A percentile compares a stretch with the other conserved stretches of the same genome.
Evolutionary conservation across 2,113 vertebrate species (phyloP).

Genomic region (Solenodon paradoxus): DNA sequence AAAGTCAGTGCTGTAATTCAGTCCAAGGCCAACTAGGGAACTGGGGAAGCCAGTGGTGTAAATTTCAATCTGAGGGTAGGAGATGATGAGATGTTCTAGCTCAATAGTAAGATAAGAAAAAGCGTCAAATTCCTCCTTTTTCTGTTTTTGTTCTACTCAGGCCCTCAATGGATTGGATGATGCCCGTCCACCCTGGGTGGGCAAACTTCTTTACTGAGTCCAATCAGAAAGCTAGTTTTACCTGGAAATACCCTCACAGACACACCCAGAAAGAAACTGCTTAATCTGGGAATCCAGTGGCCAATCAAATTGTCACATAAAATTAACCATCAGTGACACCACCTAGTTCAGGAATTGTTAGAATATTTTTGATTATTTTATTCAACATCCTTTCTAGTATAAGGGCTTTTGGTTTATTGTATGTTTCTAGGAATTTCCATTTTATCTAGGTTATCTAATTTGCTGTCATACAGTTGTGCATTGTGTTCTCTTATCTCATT

Average conservation of each 20-base stretch:
- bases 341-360: neutral
- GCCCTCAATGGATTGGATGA: too few species aligned
- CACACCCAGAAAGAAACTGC: neutral
- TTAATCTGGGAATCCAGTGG: neutral
- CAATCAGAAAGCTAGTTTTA: neutral
- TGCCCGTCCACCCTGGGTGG: too few species aligned
- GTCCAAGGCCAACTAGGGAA: too few species aligned
- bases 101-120: too few species aligned
- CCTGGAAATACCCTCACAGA: too few species aligned
- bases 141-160: too few species aligned
- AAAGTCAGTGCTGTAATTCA: too few species aligned
- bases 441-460: too few species aligned
- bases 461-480: neutral
- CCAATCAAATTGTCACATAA: neutral
- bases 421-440: neutral
- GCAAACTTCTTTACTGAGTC: neutral
- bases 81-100: too few species aligned
- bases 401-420: neutral
- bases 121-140: too few species aligned
- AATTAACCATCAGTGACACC: neutral
- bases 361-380: neutral
- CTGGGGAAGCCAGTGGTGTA: too few species aligned
- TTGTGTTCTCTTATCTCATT: neutral
- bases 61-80: too few species aligned
- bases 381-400: neutral